Percentiles rank a stretch among this genome's conserved stretches.
Evolutionary conservation across 2,113 vertebrate species (phyloP).

Genomic region (Grammomys dolichurus): DNA sequence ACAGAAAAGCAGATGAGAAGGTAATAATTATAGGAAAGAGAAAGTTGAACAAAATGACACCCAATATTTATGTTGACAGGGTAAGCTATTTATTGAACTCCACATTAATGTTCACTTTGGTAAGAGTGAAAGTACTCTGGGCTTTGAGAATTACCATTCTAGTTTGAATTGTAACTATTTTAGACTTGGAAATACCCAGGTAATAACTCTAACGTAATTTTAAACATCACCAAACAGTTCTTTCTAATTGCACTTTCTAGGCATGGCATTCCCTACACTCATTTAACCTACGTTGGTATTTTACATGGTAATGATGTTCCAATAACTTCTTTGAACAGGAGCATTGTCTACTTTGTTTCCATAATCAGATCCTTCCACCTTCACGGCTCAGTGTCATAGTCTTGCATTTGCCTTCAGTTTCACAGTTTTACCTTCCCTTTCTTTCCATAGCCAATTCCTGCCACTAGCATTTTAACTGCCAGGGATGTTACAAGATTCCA

Average conservation of each 20-base stretch:
- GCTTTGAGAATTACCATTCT: conserved; percentile 6
- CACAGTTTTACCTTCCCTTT: conserved; percentile 65
- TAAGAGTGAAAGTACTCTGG: background rate
- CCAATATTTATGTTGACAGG: conserved; percentile 12
- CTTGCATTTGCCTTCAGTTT: conserved; percentile 83
- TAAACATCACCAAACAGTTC: conserved; percentile 44
- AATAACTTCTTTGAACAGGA: conserved; percentile 40
- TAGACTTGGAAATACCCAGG: conserved; percentile 28
- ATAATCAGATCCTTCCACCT: conserved; percentile 67
- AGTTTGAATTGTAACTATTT: conserved; percentile 45
- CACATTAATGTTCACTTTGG: background rate
- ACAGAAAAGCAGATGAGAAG: background rate
- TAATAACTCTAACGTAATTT: background rate
- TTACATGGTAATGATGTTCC: conserved; percentile 57
- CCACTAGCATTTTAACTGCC: conserved; percentile 83
- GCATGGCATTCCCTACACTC: conserved; percentile 33
- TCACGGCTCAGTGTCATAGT: conserved; percentile 73
- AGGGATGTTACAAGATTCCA: conserved; percentile 72
- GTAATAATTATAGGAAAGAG: conserved; percentile 8
- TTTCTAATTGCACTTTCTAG: conserved; percentile 43
- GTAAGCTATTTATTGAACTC: background rate
- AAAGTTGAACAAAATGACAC: background rate
- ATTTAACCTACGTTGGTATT: conserved; percentile 45
- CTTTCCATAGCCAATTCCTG: conserved; percentile 41
- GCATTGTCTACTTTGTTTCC: background rate